Base-by-base conservation (phyloP, 2,888 invertebrate genomes). In the Ectemnius lituratus region DNA sequence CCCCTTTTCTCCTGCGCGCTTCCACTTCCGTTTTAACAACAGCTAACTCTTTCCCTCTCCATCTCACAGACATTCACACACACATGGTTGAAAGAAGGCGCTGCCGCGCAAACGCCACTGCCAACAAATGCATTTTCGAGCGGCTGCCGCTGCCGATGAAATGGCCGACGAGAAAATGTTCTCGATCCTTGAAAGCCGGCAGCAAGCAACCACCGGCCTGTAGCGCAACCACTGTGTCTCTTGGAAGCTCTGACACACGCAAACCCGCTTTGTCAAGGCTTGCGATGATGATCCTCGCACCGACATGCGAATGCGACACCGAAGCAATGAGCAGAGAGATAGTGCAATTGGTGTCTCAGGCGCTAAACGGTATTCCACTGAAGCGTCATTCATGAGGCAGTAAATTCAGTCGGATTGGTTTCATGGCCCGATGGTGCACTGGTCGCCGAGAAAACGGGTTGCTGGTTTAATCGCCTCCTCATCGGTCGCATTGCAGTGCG, bases 101-200 rank as follows among this genome's bases (percentile, higher is more conserved):
- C 77, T 73, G 76, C 66, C 81, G 80, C 82, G 83, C 83, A 82
- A 83, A 82, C 83, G 83, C 83, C 80, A 62, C 77, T 81, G 80
- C 78, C 75, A 78, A 37, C 37, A 37, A 83, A 82, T 75, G 81
- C 78, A 79, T 77, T 80, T 76, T 76, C 79, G 77, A 79, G 78
- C 74, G 75, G 67, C 16, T 14, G 14, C n/a, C 37, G 37, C 52
- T 79, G 78, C 84, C 87, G 87, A 82, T 86, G 86, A 87, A 87
- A 87, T 86, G 87, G 87, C 86, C 83, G 84, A 84, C 80, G 81
- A 83, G 84, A 84, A 84, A 85, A 76, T 75, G 77, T 80, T 80
- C 81, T 82, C 73, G 74, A 71, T 67, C 70, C 70, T 81, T 65
- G 74, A 69, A 62, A 63, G 67, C 62, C 60, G 37, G 37, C 37